Base-by-base conservation (phyloP, 2,888 invertebrate genomes). In the Patella caerulea region DNA sequence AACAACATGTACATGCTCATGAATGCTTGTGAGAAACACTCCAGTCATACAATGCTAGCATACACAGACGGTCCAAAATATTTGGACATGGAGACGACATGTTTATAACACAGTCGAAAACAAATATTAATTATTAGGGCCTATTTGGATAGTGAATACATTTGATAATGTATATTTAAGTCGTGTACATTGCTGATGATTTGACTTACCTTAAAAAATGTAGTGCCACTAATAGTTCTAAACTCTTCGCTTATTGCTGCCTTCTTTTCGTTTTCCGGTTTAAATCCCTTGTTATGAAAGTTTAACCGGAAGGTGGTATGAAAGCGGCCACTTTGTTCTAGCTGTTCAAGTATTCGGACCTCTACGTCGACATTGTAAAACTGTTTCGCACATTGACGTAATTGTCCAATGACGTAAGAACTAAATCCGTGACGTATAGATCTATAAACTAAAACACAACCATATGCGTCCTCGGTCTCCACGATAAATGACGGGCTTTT, bases 401-500 rank as follows among this genome's bases (percentile, higher is more conserved):
- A 93, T 91, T 97, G 97, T 53, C 98, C 92, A 45, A 91, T 90
- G 11, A 92, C 92, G 83, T 92, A 92, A 54, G 90, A 87, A 9
- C 87, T 86, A 81, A 91, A 92, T 9, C 92, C 96, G 94, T 91
- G 75, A 71, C 98, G 94, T 2, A 94, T 94, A 86, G 97, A 97
- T 82, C 97, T 94, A 90, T 98, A 98, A 9, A 97, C 95, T 59
- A 91, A 80, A 15, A 96, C 94, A 0, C 97, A 96, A 0, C 97
- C 98, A 73, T 95, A 94, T 69, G 94, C 93, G 88, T 97, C 97
- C 84, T 96, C 95, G 78, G 95, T 94, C 0, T 96, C 95, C 82
- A 97, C 94, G 91, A 96, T 96, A 95, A 98, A 97, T 73, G 96
- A 96, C 0, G 98, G 98, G 80, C 96, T 96, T 78, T 90, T 86